Evolutionary conservation across 2,888 invertebrate species (phyloP).

Genomic region (Sceliomorpha sp.): DNA sequence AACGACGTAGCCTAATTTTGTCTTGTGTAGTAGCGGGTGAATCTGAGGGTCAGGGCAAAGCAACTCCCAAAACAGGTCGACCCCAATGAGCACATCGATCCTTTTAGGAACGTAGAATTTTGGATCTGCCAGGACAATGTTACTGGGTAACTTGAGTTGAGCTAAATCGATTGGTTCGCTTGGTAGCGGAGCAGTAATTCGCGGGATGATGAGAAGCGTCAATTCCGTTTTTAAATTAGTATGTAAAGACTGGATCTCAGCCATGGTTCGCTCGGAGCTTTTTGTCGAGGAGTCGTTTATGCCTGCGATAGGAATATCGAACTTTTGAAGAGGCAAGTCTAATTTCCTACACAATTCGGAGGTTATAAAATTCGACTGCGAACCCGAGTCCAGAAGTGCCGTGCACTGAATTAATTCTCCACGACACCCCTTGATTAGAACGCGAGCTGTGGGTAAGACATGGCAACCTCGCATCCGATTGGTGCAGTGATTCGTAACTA

Average conservation of each 20-base stretch:
- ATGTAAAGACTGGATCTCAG: too few relatives aligned
- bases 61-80: slow-evolving; percentile 14
- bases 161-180: too few relatives aligned
- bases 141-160: too few relatives aligned
- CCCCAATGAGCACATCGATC: slow-evolving; percentile 16
- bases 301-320: neutral
- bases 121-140: slow-evolving; percentile 40
- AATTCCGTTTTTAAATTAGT: too few relatives aligned
- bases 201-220: neutral
- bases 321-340: neutral
- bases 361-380: slow-evolving; percentile 9
- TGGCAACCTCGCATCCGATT: neutral
- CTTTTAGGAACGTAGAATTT: slow-evolving; percentile 4
- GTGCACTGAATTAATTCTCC: neutral
- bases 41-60: neutral
- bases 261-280: too few relatives aligned
- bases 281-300: too few relatives aligned
- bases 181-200: too few relatives aligned
- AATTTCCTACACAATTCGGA: slow-evolving; percentile 2
- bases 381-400: slow-evolving; percentile 2
- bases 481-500: slow-evolving; percentile 2
- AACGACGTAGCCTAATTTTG: slow-evolving; percentile 15
- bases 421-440: neutral
- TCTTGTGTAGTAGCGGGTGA: slow-evolving; percentile 11
- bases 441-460: slow-evolving; percentile 11